These are phyloP conservation scores for Pogonomyrmex barbatus DNA, from an alignment of 1,140 invertebrate species.

Conservation along the genomic window DNA sequence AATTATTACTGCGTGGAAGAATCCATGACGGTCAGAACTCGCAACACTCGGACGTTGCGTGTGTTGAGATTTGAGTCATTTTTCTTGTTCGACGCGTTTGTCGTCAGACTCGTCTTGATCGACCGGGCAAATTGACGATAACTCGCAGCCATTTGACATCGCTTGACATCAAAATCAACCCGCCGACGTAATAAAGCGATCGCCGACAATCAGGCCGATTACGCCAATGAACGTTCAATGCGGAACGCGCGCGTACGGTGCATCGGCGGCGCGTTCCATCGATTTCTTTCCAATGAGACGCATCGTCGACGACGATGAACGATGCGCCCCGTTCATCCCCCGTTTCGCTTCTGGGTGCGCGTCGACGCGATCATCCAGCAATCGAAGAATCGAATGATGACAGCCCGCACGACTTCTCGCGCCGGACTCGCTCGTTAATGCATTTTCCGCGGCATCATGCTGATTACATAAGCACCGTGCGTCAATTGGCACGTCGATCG, in stretches of 20 bases:
- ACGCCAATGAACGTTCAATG: constrained; percentile 80
- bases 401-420: constrained; percentile 28
- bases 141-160: constrained; percentile 85
- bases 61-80: background rate
- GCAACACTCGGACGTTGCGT: background rate
- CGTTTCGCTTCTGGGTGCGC: background rate
- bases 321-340: no score
- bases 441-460: constrained; percentile 33
- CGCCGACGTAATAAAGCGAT: constrained; percentile 85
- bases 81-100: constrained; percentile 11
- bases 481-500: constrained; percentile 43
- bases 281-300: constrained; percentile 70
- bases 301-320: constrained; percentile 3
- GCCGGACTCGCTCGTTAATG: constrained; percentile 6
- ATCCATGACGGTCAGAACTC: background rate
- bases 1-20: background rate
- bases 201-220: constrained; percentile 83
- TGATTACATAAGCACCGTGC: constrained; percentile 39
- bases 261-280: constrained; percentile 40
- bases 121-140: constrained; percentile 83
- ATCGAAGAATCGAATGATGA: constrained; percentile 27
- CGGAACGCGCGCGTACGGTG: constrained; percentile 34
- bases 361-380: constrained; percentile 13
- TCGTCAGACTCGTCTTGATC: constrained; percentile 45
- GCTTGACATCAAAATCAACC: constrained; percentile 85